phyloP scores from a whole-genome alignment of 2,113 vertebrate species.

The Limnothrissa miodon region DNA sequence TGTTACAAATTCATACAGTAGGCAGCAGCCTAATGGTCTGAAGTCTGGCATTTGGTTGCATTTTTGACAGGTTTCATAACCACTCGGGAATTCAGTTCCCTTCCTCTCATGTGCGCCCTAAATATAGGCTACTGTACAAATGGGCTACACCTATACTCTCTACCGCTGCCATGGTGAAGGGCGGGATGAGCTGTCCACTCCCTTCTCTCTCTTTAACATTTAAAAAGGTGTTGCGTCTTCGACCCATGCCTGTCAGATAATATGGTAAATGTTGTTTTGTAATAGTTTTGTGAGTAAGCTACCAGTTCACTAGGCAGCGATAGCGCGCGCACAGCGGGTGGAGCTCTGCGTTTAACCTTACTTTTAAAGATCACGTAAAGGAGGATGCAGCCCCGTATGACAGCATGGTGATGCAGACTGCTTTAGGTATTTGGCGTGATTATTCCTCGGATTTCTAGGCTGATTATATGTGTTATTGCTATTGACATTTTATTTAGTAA shows the following conservation, averaged over 20 bases:
- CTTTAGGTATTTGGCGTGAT: neutral
- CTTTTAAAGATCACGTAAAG: neutral
- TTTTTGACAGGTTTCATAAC: neutral
- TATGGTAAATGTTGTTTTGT: neutral
- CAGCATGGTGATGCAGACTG: constrained; percentile 1
- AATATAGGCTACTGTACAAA: too few species aligned
- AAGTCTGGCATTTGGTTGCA: neutral
- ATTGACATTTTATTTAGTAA: neutral
- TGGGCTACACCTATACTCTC: neutral
- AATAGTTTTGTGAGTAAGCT: neutral
- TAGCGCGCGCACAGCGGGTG: neutral
- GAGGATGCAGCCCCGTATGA: neutral
- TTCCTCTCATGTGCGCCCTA: neutral
- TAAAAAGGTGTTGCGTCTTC: neutral
- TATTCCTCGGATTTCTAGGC: neutral
- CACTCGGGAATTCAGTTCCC: neutral
- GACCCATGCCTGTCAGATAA: neutral
- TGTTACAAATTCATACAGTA: neutral
- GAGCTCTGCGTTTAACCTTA: constrained; percentile 9
- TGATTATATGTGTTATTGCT: neutral
- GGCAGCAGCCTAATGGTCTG: neutral
- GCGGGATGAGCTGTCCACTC: constrained; percentile 10
- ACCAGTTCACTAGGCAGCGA: neutral
- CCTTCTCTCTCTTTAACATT: neutral
- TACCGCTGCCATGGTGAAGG: constrained; percentile 2